These are phyloP conservation scores for Cygnus olor DNA, from an alignment of 2,797 vertebrate genomes.

Conservation along the genomic window DNA sequence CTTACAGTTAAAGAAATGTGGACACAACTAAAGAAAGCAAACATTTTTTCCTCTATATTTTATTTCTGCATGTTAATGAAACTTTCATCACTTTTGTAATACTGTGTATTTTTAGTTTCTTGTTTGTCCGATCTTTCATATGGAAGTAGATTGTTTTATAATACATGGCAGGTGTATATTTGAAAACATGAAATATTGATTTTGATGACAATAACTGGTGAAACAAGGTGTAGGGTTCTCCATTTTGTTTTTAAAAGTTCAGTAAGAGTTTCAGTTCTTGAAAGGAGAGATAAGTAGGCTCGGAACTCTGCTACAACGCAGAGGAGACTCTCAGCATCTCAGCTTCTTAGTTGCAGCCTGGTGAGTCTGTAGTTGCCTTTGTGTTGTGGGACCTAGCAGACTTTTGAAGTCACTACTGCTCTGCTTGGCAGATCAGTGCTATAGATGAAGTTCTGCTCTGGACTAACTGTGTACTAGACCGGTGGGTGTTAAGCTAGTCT, in stretches of 20 bases:
- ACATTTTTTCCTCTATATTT: not conserved
- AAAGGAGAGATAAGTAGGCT: not conserved
- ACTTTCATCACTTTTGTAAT: not conserved
- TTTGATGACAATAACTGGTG: not conserved
- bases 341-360: not conserved
- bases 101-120: not conserved
- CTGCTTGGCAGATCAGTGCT: not conserved
- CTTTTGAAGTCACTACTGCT: not conserved
- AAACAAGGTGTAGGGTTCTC: not conserved
- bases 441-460: not conserved
- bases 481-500: not conserved
- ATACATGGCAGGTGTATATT: not conserved
- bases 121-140: not conserved
- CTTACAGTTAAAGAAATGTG: not conserved
- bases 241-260: not conserved
- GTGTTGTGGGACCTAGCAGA: not conserved
- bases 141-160: not conserved
- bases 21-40: not conserved
- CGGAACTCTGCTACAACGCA: not conserved
- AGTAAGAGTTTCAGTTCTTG: not conserved
- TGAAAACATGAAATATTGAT: not conserved
- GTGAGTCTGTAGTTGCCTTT: not conserved
- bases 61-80: not conserved
- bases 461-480: not conserved
- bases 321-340: not conserved